Base-by-base conservation (phyloP, 2,113 vertebrate species). In the Eretmochelys imbricata region DNA sequence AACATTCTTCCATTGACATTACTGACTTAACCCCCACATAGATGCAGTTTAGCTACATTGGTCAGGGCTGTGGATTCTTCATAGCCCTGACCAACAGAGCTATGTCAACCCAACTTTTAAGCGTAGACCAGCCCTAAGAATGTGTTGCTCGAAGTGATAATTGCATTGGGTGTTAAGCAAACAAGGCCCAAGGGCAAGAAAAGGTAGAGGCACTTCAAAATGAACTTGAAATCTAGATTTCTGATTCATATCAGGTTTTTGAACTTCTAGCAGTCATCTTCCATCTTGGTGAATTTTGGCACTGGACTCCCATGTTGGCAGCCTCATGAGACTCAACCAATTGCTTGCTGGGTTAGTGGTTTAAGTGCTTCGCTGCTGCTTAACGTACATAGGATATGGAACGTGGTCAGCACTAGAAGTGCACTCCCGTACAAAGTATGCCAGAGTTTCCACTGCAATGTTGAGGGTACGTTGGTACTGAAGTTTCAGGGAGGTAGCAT, bases 291-390 rank as follows among this genome's bases (percentile, higher is more conserved):
- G 78, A 90, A 82, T 72, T 57, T 53, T 48, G 88, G 89, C 87
- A 78, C 35, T 90, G 20, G 85, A 65, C 93, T 92, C 95, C 93
- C 93, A 88, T 31, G 16, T 72, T 50, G 85, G 93, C 76, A 82
- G 1, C 84, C 88, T 76, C 94, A 90, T 80, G 72, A 83, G 90
- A 89, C 92, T 24, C 88, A 93, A 90, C 88, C 90, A 94, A 94
- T 90, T 89, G 92, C 95, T 84, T 62, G 90, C 1, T 8, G 92
- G 88, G 94, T 88, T 82, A 92, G 92, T 75, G 7, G 54, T 84
- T 94, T 95, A 95, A 93, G 94, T 2, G 20, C 85, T 89, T 89
- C 72, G 20, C 85, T 2, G 83, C 95, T 50, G 0, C 1, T 0
- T 20, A 20, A 46, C 12, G 35, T 3, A 3, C 50, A 3, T 10